phyloP scores from a whole-genome alignment of 2,888 invertebrate genomes.

The Atherix ibis region DNA sequence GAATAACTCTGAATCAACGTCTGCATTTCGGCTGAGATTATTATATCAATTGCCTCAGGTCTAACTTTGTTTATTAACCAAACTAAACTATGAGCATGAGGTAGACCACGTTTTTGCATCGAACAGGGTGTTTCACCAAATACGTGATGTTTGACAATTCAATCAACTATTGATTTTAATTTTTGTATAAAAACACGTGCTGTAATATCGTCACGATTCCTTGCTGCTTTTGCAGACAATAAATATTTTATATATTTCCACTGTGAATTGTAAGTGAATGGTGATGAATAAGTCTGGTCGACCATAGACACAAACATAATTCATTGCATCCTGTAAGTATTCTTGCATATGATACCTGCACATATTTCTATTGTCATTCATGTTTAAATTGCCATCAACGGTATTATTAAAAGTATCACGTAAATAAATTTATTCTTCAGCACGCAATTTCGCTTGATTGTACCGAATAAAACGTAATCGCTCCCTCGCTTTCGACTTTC shows the following conservation, averaged over 20 bases:
- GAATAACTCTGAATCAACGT: too few relatives aligned
- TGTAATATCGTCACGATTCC: slow-evolving; percentile 6
- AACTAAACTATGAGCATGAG: too few relatives aligned
- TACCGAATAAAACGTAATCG: neutral
- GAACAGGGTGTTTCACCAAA: too few relatives aligned
- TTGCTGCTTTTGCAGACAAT: neutral
- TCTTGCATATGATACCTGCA: neutral
- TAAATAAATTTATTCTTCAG: slow-evolving; percentile 3
- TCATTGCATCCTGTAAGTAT: slow-evolving; percentile 4
- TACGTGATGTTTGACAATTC: too few relatives aligned
- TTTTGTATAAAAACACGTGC: slow-evolving; percentile 5
- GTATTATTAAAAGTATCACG: neutral
- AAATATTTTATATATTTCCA: slow-evolving; percentile 5
- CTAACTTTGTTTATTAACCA: too few relatives aligned
- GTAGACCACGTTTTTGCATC: too few relatives aligned
- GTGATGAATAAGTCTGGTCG: slow-evolving; percentile 3
- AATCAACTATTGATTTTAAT: neutral
- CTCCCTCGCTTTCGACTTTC: too few relatives aligned
- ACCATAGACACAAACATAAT: neutral
- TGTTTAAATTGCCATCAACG: neutral
- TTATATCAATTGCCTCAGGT: too few relatives aligned
- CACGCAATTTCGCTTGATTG: neutral
- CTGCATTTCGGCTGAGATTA: too few relatives aligned
- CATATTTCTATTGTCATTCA: neutral
- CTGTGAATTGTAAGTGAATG: slow-evolving; percentile 5